Evolutionary conservation across 2,797 vertebrate genomes (phyloP).

Genomic region (Pelodytes ibericus): DNA sequence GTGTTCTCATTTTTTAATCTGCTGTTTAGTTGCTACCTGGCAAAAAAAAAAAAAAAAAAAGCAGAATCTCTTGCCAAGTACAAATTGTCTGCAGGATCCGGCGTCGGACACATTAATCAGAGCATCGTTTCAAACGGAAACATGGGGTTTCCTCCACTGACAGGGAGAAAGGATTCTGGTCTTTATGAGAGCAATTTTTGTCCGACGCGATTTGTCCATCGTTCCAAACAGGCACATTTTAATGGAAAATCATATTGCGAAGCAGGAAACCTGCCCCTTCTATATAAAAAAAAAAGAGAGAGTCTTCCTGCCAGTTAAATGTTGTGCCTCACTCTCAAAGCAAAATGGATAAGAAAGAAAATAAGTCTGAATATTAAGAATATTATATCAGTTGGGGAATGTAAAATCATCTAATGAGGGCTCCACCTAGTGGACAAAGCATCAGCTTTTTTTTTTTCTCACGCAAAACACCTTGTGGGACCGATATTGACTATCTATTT

Average conservation of each 20-base stretch:
- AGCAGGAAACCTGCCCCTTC: slow-evolving; percentile 10
- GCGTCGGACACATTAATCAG: slow-evolving; percentile 26
- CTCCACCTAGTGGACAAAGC: slow-evolving; percentile 39
- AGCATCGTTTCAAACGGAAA: slow-evolving; percentile 15
- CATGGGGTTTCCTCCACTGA: slow-evolving; percentile 21
- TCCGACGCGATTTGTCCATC: no score
- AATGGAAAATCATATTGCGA: slow-evolving; percentile 20
- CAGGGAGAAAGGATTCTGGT: slow-evolving; percentile 9
- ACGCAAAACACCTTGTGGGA: slow-evolving; percentile 7
- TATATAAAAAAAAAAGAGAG: not conserved
- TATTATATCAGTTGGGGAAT: not conserved
- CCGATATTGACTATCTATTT: not conserved
- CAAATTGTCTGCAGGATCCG: slow-evolving; percentile 5
- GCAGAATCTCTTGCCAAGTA: slow-evolving; percentile 9
- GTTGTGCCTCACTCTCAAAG: not conserved
- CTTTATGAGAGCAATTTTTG: not conserved
- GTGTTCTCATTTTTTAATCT: slow-evolving; percentile 31
- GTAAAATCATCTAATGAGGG: not conserved
- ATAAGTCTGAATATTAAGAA: not conserved
- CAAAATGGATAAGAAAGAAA: not conserved
- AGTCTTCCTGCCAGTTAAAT: not conserved
- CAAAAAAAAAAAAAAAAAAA: slow-evolving; percentile 19
- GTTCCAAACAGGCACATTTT: not conserved
- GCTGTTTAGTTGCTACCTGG: slow-evolving; percentile 30
- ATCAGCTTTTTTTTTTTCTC: not conserved